phyloP scores from a whole-genome alignment of 2,113 vertebrate species.

The Rhea pennata region DNA sequence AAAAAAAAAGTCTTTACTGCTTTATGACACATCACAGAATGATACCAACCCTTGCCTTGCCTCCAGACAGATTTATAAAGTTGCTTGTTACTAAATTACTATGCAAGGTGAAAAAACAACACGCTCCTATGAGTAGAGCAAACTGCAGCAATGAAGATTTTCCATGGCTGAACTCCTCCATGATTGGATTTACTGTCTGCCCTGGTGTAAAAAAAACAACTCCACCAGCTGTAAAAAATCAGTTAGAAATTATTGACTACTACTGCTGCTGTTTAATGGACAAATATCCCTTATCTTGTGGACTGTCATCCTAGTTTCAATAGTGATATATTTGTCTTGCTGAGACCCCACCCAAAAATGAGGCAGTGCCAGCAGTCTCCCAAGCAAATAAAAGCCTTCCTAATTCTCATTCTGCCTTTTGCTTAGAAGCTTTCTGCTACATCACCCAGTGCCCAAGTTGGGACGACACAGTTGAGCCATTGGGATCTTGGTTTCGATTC shows the following conservation, averaged over 20 bases:
- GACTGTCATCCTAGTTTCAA: rapidly evolving
- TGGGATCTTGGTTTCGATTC: background rate
- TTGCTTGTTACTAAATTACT: background rate
- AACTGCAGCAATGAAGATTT: background rate
- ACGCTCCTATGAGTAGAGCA: background rate
- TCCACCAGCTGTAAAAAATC: background rate
- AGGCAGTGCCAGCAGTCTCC: background rate
- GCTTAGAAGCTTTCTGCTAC: background rate
- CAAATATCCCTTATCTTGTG: background rate
- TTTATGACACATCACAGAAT: background rate
- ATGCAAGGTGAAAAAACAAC: background rate
- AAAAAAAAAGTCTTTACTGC: constrained; percentile 9
- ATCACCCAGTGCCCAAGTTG: rapidly evolving
- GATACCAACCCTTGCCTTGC: background rate
- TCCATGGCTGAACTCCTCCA: background rate
- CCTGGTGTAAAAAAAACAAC: background rate
- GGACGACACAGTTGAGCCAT: background rate
- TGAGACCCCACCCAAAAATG: background rate
- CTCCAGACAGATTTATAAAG: background rate
- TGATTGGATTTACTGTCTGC: background rate
- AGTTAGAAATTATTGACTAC: background rate
- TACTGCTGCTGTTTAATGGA: background rate
- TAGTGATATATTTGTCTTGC: background rate
- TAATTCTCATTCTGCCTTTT: background rate
- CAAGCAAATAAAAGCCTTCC: background rate